Percentiles rank a stretch among this genome's conserved stretches.
phyloP scores from a whole-genome alignment of 1,140 invertebrate genomes.

The Drosophila kanapiae region DNA sequence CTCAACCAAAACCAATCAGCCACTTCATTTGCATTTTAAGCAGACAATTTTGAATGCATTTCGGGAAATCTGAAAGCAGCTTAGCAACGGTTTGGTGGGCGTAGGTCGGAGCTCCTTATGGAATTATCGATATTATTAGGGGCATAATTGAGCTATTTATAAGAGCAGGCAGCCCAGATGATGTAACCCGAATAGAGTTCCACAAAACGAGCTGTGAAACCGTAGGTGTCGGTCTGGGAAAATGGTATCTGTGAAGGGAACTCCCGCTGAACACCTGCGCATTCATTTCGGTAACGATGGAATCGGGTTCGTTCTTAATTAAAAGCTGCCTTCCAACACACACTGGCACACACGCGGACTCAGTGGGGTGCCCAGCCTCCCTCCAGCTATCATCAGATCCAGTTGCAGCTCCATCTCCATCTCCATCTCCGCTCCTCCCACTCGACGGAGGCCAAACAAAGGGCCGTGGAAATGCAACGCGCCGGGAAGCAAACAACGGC shows the following conservation, averaged over 20 bases:
- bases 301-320: conserved; percentile 64
- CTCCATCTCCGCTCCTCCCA: conserved; percentile 17
- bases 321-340: conserved; percentile 74
- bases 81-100: conserved; percentile 50
- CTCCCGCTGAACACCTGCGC: conserved; percentile 62
- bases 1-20: conserved; percentile 70
- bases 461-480: conserved; percentile 65
- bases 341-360: conserved; percentile 15
- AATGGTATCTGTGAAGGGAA: conserved; percentile 45
- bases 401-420: conserved; percentile 16
- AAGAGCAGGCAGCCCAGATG: conserved; percentile 34
- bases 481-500: conserved; percentile 44
- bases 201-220: conserved; percentile 72
- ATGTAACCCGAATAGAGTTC: conserved; percentile 44
- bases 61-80: conserved; percentile 51
- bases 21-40: conserved; percentile 79
- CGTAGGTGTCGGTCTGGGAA: conserved; percentile 70
- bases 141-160: conserved; percentile 80
- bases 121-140: conserved; percentile 79
- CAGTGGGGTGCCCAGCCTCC: conserved; percentile 54
- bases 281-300: conserved; percentile 26
- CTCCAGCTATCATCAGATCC: conserved; percentile 3
- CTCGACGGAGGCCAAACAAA: conserved; percentile 53
- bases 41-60: conserved; percentile 49
- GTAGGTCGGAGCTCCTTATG: conserved; percentile 46